Conservation (phyloP, 1,140 invertebrate genomes). For the Frieseomelitta varia region DNA sequence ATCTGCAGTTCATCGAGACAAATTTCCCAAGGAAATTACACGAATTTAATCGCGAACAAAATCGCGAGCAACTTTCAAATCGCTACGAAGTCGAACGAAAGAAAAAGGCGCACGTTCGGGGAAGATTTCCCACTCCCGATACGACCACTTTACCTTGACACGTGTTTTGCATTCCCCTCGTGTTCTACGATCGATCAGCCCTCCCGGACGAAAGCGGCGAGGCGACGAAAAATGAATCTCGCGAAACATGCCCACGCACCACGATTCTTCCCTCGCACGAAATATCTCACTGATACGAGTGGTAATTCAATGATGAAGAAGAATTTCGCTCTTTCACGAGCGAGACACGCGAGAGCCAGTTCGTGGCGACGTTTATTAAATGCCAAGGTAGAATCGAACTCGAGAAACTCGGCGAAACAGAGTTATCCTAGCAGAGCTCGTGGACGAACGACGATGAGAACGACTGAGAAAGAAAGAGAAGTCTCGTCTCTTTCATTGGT, state of each 20-base stretch:
- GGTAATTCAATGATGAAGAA: neutral
- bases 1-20: no score
- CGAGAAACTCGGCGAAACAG: no score
- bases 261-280: neutral
- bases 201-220: neutral
- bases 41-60: neutral
- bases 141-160: conserved; percentile 56
- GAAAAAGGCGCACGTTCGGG: conserved; percentile 13
- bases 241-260: neutral
- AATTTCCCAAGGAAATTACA: neutral
- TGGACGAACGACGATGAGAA: neutral
- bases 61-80: neutral
- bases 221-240: conserved; percentile 6
- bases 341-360: neutral
- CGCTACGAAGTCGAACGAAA: neutral
- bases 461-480: neutral
- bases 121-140: conserved; percentile 28
- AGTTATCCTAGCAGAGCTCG: neutral
- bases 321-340: neutral
- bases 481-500: neutral
- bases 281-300: neutral
- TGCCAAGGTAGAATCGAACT: neutral
- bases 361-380: neutral
- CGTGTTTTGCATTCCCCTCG: conserved; percentile 53
- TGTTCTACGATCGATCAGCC: conserved; percentile 50